Percentiles rank a stretch among this genome's conserved stretches.
These are phyloP conservation scores for Australoheros facetus DNA, from an alignment of 2,797 vertebrate genomes.

Conservation along the genomic window DNA sequence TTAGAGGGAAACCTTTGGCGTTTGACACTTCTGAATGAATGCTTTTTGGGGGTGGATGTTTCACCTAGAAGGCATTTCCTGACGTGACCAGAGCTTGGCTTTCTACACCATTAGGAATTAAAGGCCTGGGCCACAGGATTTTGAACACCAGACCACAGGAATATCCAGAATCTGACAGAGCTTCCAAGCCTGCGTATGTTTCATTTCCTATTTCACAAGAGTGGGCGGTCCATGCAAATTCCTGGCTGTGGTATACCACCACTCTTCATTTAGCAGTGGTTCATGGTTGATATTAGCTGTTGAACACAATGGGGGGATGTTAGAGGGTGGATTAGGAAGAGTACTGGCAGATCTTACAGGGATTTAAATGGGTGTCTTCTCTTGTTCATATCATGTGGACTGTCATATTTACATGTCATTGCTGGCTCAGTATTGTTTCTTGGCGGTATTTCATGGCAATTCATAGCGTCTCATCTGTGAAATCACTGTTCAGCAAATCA, in stretches of 20 bases:
- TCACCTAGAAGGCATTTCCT: slow-evolving; percentile 77
- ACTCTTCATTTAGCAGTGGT: slow-evolving; percentile 57
- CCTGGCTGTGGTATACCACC: slow-evolving; percentile 60
- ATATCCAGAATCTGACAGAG: slow-evolving; percentile 67
- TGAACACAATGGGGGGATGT: slow-evolving; percentile 63
- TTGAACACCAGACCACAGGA: slow-evolving; percentile 72
- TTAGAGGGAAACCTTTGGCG: slow-evolving; percentile 28
- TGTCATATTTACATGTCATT: slow-evolving; percentile 64
- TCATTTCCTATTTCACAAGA: slow-evolving; percentile 79
- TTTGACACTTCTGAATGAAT: slow-evolving; percentile 54
- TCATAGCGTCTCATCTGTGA: slow-evolving; percentile 61
- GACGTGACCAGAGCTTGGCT: slow-evolving; percentile 70
- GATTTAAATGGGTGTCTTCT: slow-evolving; percentile 60
- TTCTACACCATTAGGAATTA: slow-evolving; percentile 68
- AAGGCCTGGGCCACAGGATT: slow-evolving; percentile 61
- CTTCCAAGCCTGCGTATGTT: slow-evolving; percentile 60
- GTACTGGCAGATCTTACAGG: slow-evolving; percentile 52
- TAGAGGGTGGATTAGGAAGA: slow-evolving; percentile 48
- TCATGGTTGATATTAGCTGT: slow-evolving; percentile 66
- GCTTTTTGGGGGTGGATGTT: slow-evolving; percentile 58
- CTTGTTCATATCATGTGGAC: slow-evolving; percentile 52
- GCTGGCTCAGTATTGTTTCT: slow-evolving; percentile 39
- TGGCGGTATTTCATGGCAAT: slow-evolving; percentile 38
- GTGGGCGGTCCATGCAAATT: slow-evolving; percentile 62
- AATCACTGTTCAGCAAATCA: slow-evolving; percentile 65